These are phyloP conservation scores for Gibbula magus DNA, from an alignment of 2,888 invertebrate species.

Conservation along the genomic window DNA sequence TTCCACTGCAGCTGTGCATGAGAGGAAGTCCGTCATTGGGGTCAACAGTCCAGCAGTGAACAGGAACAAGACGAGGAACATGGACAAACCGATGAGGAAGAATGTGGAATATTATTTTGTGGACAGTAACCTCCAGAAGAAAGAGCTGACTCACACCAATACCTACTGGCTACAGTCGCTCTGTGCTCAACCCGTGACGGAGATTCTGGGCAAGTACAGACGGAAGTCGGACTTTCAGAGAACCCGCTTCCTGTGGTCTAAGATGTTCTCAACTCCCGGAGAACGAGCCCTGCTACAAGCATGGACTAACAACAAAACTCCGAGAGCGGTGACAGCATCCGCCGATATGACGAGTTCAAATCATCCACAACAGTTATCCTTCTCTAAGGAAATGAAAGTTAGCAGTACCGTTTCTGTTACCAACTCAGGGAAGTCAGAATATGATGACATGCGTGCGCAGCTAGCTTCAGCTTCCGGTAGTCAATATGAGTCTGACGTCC, in stretches of 20 bases:
- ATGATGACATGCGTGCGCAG: neutral
- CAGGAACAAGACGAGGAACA: neutral
- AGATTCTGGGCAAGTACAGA: constrained; percentile 42
- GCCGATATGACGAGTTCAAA: neutral
- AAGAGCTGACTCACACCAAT: constrained; percentile 27
- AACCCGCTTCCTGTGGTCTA: constrained; percentile 28
- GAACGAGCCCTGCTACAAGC: constrained; percentile 36
- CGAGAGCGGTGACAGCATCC: neutral
- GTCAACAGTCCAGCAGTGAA: neutral
- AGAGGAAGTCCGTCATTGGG: constrained; percentile 11
- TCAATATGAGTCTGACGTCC: neutral
- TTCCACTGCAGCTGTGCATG: constrained; percentile 1
- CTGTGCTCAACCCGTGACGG: constrained; percentile 40
- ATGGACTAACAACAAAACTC: constrained; percentile 30
- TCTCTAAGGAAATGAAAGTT: neutral
- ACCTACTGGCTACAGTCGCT: constrained; percentile 40
- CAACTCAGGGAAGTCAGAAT: neutral
- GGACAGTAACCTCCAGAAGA: constrained; percentile 24
- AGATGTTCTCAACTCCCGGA: constrained; percentile 39
- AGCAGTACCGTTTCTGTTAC: neutral
- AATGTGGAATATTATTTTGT: constrained; percentile 35
- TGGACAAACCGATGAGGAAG: neutral
- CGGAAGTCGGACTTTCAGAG: constrained; percentile 29
- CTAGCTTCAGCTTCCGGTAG: neutral
- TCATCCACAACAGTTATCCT: neutral